Percentiles rank a stretch among this genome's conserved stretches.
phyloP scores from a whole-genome alignment of 2,888 invertebrate species.

The Chymomyza caudatula region DNA sequence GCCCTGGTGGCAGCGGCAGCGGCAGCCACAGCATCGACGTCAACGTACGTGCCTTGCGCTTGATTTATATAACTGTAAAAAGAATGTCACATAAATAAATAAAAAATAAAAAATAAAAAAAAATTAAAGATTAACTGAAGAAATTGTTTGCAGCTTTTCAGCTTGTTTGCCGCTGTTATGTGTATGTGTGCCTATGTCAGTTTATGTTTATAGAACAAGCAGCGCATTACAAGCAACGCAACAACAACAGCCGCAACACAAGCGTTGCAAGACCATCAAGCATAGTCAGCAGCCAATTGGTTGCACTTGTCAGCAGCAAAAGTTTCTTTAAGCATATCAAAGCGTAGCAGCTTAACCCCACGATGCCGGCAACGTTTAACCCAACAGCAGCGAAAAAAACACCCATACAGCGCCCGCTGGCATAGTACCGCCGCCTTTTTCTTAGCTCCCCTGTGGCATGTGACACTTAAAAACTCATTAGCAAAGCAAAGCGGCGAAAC shows the following conservation, averaged over 20 bases:
- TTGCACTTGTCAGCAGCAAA: neutral
- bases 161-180: neutral
- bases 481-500: slow-evolving; percentile 17
- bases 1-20: neutral
- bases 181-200: neutral
- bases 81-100: slow-evolving; percentile 36
- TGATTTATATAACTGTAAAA: slow-evolving; percentile 56
- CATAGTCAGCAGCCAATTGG: neutral
- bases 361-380: neutral
- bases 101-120: neutral
- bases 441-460: neutral
- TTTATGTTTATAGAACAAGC: neutral
- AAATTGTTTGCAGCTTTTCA: neutral
- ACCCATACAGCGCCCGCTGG: neutral
- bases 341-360: neutral
- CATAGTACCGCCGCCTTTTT: neutral
- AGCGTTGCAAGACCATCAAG: neutral
- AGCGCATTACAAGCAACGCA: neutral
- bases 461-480: slow-evolving; percentile 44
- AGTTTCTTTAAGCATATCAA: neutral
- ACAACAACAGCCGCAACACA: neutral
- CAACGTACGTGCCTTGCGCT: slow-evolving; percentile 53
- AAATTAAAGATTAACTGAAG: neutral
- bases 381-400: neutral
- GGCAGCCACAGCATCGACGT: slow-evolving; percentile 25